These are phyloP conservation scores for Bombus superbus DNA, from an alignment of 1,140 invertebrate species.

Conservation along the genomic window DNA sequence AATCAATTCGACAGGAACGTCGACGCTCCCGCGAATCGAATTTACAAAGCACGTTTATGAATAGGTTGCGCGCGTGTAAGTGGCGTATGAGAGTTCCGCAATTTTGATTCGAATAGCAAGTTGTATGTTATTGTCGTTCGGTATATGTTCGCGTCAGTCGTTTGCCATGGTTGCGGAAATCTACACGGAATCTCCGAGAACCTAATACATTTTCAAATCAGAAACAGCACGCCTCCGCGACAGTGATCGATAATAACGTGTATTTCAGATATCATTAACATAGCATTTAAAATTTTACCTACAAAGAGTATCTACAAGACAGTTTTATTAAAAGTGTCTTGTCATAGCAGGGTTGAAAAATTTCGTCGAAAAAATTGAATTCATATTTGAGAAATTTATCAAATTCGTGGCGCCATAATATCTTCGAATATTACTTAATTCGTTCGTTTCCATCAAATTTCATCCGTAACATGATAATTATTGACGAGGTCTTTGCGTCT, in stretches of 20 bases:
- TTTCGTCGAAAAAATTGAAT: too few species aligned
- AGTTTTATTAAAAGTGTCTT: neutral
- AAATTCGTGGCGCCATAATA: neutral
- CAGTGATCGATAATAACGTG: neutral
- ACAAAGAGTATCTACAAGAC: neutral
- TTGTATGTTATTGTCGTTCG: conserved; percentile 36
- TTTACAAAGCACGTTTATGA: neutral
- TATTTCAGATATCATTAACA: neutral
- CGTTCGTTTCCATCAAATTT: too few species aligned
- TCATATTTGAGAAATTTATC: too few species aligned
- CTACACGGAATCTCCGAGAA: neutral
- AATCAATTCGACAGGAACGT: neutral
- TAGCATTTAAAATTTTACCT: neutral
- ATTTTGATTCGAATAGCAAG: conserved; percentile 32
- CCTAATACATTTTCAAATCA: neutral
- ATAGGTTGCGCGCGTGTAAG: neutral
- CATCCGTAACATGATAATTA: too few species aligned
- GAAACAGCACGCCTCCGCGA: neutral
- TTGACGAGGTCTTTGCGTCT: too few species aligned
- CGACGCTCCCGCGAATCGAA: neutral
- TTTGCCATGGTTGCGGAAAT: conserved; percentile 30
- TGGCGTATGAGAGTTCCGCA: conserved; percentile 29
- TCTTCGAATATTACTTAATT: too few species aligned
- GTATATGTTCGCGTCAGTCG: conserved; percentile 28
- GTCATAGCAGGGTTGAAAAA: too few species aligned